A percentile compares a stretch with the other conserved stretches of the same genome.
These are phyloP conservation scores for Hemitrygon akajei DNA, from an alignment of 2,797 vertebrate species.

Conservation along the genomic window DNA sequence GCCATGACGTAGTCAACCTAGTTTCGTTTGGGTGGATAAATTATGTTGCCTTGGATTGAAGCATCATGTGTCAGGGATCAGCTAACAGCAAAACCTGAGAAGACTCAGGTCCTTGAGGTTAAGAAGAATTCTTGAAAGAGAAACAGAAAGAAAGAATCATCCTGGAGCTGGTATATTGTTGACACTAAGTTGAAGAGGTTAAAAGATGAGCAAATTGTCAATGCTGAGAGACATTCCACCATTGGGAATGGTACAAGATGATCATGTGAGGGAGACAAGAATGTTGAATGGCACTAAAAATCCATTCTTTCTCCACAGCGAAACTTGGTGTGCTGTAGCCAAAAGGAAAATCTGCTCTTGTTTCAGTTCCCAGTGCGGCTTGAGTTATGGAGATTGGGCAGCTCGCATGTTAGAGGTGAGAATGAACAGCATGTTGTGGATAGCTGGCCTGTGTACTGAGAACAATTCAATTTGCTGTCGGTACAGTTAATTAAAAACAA, in stretches of 20 bases:
- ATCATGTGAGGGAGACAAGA: background rate
- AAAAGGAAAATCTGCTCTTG: conserved; percentile 74
- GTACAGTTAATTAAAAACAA: background rate
- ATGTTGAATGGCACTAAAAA: background rate
- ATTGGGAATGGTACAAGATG: background rate
- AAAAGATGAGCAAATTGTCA: too few relatives aligned
- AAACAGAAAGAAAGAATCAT: background rate
- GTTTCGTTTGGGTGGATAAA: too few relatives aligned
- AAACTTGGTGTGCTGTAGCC: conserved; percentile 72
- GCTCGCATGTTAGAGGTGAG: conserved; percentile 69
- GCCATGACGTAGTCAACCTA: too few relatives aligned
- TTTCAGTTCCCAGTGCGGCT: conserved; percentile 83
- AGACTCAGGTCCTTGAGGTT: background rate
- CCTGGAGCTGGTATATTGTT: background rate
- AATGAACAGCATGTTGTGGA: background rate
- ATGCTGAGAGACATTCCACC: background rate
- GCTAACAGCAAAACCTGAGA: too few relatives aligned
- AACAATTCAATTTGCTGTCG: background rate
- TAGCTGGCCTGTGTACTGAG: background rate
- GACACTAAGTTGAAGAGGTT: background rate
- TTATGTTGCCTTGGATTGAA: too few relatives aligned
- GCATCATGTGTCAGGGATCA: too few relatives aligned
- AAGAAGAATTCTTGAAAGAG: background rate
- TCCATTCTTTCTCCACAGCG: conserved; percentile 54
- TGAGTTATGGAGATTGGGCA: conserved; percentile 85